These are phyloP conservation scores for Clarias macrocephalus DNA, from an alignment of 2,113 vertebrate species.

Conservation along the genomic window DNA sequence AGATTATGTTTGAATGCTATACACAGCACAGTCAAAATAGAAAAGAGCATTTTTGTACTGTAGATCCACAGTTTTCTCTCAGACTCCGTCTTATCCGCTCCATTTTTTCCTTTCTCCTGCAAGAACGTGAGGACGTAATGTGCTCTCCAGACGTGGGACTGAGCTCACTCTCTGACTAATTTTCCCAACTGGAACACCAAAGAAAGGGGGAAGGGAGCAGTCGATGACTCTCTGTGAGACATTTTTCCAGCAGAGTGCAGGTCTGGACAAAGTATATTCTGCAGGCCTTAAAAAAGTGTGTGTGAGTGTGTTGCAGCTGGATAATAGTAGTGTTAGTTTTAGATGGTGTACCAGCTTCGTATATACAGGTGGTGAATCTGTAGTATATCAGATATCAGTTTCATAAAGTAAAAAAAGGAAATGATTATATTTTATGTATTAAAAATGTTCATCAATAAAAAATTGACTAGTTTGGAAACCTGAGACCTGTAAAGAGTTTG, in stretches of 20 bases:
- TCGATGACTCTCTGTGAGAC: conserved; percentile 46
- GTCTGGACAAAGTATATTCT: conserved; percentile 54
- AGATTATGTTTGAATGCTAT: background rate
- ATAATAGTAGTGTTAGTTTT: background rate
- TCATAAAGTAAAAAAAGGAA: background rate
- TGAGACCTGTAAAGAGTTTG: background rate
- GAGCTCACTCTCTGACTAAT: conserved; percentile 56
- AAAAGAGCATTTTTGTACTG: background rate
- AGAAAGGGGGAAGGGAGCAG: conserved; percentile 50
- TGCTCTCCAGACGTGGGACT: conserved; percentile 57
- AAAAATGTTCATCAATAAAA: background rate
- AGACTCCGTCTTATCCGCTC: conserved; percentile 10
- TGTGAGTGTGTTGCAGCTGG: conserved; percentile 2
- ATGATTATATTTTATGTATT: background rate
- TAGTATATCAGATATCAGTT: background rate
- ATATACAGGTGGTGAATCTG: background rate
- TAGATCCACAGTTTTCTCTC: background rate
- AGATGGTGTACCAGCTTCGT: background rate
- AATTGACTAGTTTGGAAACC: background rate
- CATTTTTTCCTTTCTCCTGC: conserved; percentile 28
- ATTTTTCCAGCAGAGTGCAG: conserved; percentile 57
- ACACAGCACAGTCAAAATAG: background rate
- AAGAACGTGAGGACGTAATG: conserved; percentile 51
- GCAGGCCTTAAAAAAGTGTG: conserved; percentile 42
- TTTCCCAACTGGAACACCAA: conserved; percentile 53